Evolutionary conservation across 37 sponge, comb jelly and placozoan species (phyloP).

Genomic region (Theonella swinhoei): DNA sequence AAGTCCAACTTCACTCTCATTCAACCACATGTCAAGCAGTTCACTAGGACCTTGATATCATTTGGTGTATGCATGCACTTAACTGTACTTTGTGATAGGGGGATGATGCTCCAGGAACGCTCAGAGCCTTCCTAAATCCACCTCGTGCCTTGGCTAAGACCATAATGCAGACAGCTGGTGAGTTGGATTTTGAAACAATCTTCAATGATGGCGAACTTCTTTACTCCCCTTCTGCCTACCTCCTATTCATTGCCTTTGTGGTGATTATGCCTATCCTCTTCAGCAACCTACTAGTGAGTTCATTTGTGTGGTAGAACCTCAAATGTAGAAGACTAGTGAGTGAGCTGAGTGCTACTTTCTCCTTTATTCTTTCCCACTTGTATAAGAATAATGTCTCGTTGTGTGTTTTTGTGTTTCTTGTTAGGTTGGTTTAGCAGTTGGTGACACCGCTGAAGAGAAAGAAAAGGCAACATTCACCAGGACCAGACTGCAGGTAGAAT

Average conservation of each 20-base stretch:
- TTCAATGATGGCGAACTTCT: neutral
- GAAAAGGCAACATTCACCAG: neutral
- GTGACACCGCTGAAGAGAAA: slow-evolving; percentile 4
- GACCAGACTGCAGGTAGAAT: neutral
- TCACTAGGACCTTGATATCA: no score
- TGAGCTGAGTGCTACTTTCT: no score
- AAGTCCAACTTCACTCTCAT: no score
- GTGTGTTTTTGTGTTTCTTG: neutral
- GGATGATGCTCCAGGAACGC: neutral
- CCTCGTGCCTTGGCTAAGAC: slow-evolving; percentile 1
- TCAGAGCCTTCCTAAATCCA: neutral
- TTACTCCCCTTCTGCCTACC: slow-evolving; percentile 3
- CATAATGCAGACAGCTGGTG: neutral
- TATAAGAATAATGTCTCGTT: neutral
- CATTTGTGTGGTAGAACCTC: no score
- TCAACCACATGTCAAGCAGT: no score
- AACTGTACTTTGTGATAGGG: no score
- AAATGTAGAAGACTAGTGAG: no score
- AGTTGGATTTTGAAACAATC: neutral
- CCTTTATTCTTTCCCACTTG: no score
- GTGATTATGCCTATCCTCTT: slow-evolving; percentile 24
- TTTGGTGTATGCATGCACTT: no score
- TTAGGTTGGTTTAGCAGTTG: slow-evolving; percentile 13
- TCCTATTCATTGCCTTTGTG: slow-evolving; percentile 18
- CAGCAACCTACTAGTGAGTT: slow-evolving; percentile 24